These are phyloP conservation scores for Helicolenus hilgendorfi DNA, from an alignment of 2,797 vertebrate genomes.

Conservation along the genomic window DNA sequence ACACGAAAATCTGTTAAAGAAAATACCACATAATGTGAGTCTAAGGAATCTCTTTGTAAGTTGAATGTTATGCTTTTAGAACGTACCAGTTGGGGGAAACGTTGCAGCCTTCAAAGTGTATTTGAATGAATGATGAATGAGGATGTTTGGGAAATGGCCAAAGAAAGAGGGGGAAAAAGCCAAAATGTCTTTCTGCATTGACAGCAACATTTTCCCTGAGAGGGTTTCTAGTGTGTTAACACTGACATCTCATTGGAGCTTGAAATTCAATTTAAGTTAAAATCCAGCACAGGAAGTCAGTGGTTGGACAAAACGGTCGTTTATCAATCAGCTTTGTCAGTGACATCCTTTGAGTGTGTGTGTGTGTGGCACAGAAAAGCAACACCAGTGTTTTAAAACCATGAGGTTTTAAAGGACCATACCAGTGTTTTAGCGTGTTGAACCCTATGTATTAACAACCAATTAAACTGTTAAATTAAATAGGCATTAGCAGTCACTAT, in stretches of 20 bases:
- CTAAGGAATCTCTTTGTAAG: neutral
- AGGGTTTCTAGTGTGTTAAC: conserved; percentile 73
- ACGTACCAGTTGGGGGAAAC: conserved; percentile 2
- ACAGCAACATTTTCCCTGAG: conserved; percentile 78
- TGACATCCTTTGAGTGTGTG: conserved; percentile 59
- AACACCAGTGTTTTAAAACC: conserved; percentile 5
- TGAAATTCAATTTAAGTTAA: conserved; percentile 85
- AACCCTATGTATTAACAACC: neutral
- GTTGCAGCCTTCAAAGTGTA: conserved; percentile 47
- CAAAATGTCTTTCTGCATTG: conserved; percentile 74
- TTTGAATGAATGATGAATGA: conserved; percentile 79
- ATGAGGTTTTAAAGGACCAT: conserved; percentile 32
- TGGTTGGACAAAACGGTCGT: conserved; percentile 73
- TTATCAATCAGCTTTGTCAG: conserved; percentile 84
- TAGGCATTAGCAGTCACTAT: no score
- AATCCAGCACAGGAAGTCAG: conserved; percentile 76
- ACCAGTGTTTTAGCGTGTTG: neutral
- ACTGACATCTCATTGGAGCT: conserved; percentile 79
- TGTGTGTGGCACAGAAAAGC: conserved; percentile 59
- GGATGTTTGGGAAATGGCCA: conserved; percentile 68
- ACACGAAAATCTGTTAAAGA: neutral
- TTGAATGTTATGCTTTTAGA: conserved; percentile 25
- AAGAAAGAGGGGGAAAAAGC: conserved; percentile 51
- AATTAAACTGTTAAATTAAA: no score
- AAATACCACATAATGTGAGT: neutral